A percentile compares a stretch with the other conserved stretches of the same genome.
Evolutionary conservation across 1,140 invertebrate species (phyloP).

Genomic region (Achroia grisella): DNA sequence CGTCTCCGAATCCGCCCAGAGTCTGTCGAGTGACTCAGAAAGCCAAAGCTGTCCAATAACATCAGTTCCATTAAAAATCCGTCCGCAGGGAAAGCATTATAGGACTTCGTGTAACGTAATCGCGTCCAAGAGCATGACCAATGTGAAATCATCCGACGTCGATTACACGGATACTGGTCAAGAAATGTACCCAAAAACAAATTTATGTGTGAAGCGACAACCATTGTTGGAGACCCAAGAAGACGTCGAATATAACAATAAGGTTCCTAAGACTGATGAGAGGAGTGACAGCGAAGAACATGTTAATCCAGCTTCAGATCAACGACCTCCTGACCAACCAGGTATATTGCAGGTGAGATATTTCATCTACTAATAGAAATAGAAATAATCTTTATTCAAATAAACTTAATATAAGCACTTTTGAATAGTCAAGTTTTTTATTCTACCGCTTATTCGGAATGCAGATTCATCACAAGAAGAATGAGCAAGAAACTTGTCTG

Average conservation of each 20-base stretch:
- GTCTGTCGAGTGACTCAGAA: constrained; percentile 78
- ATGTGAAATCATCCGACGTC: constrained; percentile 64
- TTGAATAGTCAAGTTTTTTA: too few relatives aligned
- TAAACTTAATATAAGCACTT: too few relatives aligned
- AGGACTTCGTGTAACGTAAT: constrained; percentile 47
- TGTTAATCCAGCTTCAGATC: constrained; percentile 21
- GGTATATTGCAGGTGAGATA: constrained; percentile 56
- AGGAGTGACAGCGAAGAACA: constrained; percentile 31
- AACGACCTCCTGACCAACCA: constrained; percentile 39
- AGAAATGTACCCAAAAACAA: constrained; percentile 48
- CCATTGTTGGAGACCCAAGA: constrained; percentile 53
- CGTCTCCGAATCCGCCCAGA: constrained; percentile 75
- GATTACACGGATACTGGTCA: constrained; percentile 62
- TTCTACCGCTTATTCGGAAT: too few relatives aligned
- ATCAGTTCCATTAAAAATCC: constrained; percentile 64
- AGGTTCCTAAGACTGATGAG: constrained; percentile 64
- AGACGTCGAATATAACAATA: constrained; percentile 54
- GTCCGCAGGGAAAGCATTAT: constrained; percentile 58
- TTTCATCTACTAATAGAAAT: constrained; percentile 1
- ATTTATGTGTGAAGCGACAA: constrained; percentile 40
- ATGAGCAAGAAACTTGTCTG: too few relatives aligned
- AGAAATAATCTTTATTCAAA: too few relatives aligned
- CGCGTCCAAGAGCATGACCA: constrained; percentile 75
- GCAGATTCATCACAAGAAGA: too few relatives aligned
- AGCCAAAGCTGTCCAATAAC: constrained; percentile 71